Percentiles rank a stretch among this genome's conserved stretches.
phyloP scores from a whole-genome alignment of 2,113 vertebrate species.

The Mesoclemmys tuberculata region DNA sequence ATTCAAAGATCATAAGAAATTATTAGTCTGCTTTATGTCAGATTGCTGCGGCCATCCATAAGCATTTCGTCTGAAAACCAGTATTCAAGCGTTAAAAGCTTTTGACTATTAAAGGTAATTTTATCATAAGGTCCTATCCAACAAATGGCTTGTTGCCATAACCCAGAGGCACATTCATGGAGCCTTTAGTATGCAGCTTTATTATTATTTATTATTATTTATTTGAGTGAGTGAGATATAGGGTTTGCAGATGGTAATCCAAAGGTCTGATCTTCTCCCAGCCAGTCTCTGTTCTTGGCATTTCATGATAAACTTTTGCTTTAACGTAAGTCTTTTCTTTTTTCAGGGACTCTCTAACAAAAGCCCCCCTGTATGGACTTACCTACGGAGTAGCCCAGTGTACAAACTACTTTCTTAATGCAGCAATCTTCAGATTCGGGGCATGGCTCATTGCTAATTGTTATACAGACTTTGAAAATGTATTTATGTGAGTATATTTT shows the following conservation, averaged over 20 bases:
- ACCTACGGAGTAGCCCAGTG: conserved; percentile 58
- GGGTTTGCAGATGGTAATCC: background rate
- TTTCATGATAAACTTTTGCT: background rate
- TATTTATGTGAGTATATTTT: conserved; percentile 75
- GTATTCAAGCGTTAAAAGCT: background rate
- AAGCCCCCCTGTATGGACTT: conserved; percentile 54
- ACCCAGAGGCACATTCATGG: background rate
- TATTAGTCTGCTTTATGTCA: background rate
- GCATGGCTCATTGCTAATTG: conserved; percentile 75
- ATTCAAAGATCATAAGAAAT: background rate
- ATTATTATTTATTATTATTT: background rate
- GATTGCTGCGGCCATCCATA: background rate
- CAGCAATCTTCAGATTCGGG: conserved; percentile 75
- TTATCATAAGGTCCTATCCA: background rate
- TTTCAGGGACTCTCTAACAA: conserved; percentile 50
- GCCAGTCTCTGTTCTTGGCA: background rate
- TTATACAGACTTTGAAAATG: conserved; percentile 68
- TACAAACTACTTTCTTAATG: conserved; percentile 56
- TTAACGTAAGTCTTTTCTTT: conserved; percentile 25
- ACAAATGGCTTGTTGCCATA: background rate
- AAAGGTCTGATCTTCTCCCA: background rate
- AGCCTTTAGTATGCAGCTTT: rapidly evolving
- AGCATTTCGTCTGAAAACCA: background rate
- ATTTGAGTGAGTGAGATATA: background rate
- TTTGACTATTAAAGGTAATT: background rate